Base-by-base conservation (phyloP, 1,140 invertebrate species). In the Rhizoglyphus robini region DNA sequence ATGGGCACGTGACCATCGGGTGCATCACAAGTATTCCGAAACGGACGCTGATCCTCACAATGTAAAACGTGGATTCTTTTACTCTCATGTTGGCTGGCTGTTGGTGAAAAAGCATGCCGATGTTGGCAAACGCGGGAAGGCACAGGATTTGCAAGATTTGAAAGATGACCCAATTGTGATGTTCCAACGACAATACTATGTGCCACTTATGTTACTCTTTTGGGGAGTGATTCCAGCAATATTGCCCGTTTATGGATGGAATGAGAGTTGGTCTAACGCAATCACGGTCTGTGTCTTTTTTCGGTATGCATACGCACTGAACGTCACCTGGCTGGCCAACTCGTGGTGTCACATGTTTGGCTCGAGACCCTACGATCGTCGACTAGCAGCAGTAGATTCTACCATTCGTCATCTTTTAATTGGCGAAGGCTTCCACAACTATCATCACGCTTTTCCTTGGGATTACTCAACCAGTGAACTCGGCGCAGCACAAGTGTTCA, bases 21-120 rank as follows among this genome's bases (percentile, higher is more conserved):
- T n/a, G n/a, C n/a, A n/a, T n/a, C n/a, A n/a, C n/a, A n/a, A n/a
- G n/a, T n/a, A n/a, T n/a, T n/a, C n/a, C n/a, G n/a, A n/a, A n/a
- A n/a, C n/a, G n/a, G n/a, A n/a, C n/a, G n/a, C n/a, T n/a, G n/a
- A n/a, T n/a, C n/a, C n/a, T n/a, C n/a, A n/a, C n/a, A n/a, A n/a
- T 75, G 88, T 90, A 3, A 90, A 82, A 11, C 81, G 92, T 18
- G 94, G 93, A 2, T 95, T 97, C 77, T 97, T 98, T 80, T 97
- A 96, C 76, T 81, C 93, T 0, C 94, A 97, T 73, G 81, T 96
- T 58, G 94, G 94, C 11, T 97, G 94, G 94, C 77, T 97, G 41
- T 74, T 96, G 25, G 86, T 86, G 67, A 86, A 83, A 67, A 96
- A 97, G 76, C 88, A 89, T 63, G 67, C 70, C 0, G 85, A 92